Evolutionary conservation across 1,140 invertebrate genomes (phyloP), one percentile per base, ranked within the genome.

Genomic region (Neelides sp.): DNA sequence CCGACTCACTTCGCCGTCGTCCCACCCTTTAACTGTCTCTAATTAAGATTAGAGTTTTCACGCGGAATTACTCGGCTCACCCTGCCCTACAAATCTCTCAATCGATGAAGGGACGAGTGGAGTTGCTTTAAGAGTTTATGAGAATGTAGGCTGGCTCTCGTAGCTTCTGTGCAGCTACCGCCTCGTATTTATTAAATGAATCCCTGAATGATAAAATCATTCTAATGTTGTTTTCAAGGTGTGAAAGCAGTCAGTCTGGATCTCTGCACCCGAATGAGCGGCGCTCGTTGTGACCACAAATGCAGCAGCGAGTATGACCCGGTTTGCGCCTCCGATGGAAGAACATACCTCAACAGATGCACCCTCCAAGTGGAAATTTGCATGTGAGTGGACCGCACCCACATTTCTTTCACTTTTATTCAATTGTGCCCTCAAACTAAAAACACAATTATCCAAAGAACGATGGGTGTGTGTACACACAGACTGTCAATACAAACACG

Each of bases 341-440:
- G 81, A 39, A 91, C 87, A 0, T 94, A 94, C 63, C 70, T 86
- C 10, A 95, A 94, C 68, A 74, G 83, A 58, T 94, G 90, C 67
- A 86, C 89, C 78, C 73, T 93, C 54, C 78, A 84, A 64, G 83
- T 89, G 2, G 85, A 90, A 66, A 78, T 83, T 48, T 86, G 83
- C 73, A 77, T 78, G 78, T 80, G 62, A 66, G 66, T 55, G 24
- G 42, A 10, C 24, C 26, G 17, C n/a, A 8, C 8, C 19, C 19
- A 8, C 37, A 8, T 40, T 12, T n/a, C n/a, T n/a, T n/a, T n/a
- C n/a, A n/a, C n/a, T n/a, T n/a, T n/a, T n/a, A n/a, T n/a, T n/a
- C n/a, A n/a, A n/a, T n/a, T n/a, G n/a, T n/a, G n/a, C n/a, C n/a
- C n/a, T n/a, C n/a, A n/a, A n/a, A n/a, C n/a, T n/a, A n/a, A n/a